phyloP scores from a whole-genome alignment of 2,113 vertebrate species.

The Sylvia atricapilla region DNA sequence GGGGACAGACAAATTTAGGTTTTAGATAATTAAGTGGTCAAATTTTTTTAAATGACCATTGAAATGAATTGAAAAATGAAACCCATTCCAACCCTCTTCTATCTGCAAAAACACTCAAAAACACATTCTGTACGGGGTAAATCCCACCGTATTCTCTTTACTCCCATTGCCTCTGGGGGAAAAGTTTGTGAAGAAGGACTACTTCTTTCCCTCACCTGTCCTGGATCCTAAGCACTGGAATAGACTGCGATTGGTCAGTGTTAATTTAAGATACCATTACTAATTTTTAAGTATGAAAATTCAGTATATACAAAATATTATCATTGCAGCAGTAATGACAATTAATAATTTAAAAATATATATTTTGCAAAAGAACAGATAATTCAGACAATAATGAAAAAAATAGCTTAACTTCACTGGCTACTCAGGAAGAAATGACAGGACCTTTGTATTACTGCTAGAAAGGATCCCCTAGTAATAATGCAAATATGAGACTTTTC shows the following conservation, averaged over 20 bases:
- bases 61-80: neutral
- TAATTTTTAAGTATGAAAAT: neutral
- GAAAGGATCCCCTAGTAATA: neutral
- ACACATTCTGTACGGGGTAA: neutral
- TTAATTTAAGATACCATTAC: neutral
- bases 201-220: neutral
- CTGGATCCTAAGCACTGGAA: neutral
- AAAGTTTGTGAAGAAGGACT: neutral
- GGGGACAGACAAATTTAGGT: neutral
- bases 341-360: neutral
- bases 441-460: neutral
- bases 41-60: neutral
- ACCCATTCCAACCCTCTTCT: fast-evolving
- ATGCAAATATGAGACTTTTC: neutral
- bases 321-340: neutral
- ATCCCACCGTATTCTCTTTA: neutral
- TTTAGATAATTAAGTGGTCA: neutral
- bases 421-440: neutral
- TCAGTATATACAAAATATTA: neutral
- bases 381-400: neutral
- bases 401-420: neutral
- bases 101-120: neutral
- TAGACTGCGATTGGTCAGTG: neutral
- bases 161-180: fast-evolving
- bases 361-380: neutral